Evolutionary conservation across 1,140 invertebrate genomes (phyloP), one percentile per base, ranked within the genome.

Genomic region (Drosophila bifasciata): DNA sequence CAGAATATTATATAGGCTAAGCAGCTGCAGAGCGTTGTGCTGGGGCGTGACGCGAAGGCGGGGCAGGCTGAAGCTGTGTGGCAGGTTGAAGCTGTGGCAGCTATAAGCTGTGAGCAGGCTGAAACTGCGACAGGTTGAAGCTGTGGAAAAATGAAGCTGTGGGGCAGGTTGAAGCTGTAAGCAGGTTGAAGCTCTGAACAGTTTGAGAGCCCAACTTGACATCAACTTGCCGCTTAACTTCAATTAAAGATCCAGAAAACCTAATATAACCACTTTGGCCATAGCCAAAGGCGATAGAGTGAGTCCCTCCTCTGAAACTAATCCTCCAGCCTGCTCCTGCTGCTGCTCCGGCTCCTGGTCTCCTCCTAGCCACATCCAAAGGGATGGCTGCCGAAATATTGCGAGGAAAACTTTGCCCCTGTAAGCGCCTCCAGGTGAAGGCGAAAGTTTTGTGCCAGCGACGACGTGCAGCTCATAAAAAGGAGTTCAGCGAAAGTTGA

Each of bases 171-270:
- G 25, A 1, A 41, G 28, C 36, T n/a, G n/a, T 17, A 23, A 40
- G 25, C 49, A 40, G 11, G 23, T n/a, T 63, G 40, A 49, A n/a
- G n/a, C n/a, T n/a, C n/a, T n/a, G n/a, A n/a, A n/a, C 19, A 19
- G 19, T 1, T 19, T 1, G 55, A 45, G 21, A 32, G 28, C 45
- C 60, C 72, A 80, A 69, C 52, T 86, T 56, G 67, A 68, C 72
- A 49, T 69, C 60, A 79, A 76, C 75, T 64, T 41, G 68, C 51
- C 74, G 76, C 76, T 80, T 81, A 86, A 81, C 81, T 81, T 74
- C 81, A 86, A 86, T 88, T 86, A 88, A 78, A 88, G 81, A 69
- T 62, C 61, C 78, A 88, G 83, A 81, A 78, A 74, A 86, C 64
- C 74, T 81, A 81, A 86, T 81, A 79, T 61, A 74, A 67, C 60